Conservation (phyloP, 2,888 invertebrate genomes). For the Leptogaster cylindrica region DNA sequence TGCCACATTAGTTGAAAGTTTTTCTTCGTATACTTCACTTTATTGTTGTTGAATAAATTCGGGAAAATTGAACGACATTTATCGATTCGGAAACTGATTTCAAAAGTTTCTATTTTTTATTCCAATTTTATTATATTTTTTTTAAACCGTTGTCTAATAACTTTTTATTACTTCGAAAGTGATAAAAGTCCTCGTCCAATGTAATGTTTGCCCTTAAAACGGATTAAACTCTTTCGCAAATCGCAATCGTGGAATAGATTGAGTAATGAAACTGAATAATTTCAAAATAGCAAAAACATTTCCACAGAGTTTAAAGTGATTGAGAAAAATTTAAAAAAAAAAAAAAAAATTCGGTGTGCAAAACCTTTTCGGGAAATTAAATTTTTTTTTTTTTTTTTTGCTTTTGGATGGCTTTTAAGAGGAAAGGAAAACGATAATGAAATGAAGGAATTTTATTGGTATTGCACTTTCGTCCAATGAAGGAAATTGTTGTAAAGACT, state of each 20-base stretch:
- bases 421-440: too few relatives aligned
- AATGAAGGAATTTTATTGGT: too few relatives aligned
- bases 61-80: background rate
- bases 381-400: too few relatives aligned
- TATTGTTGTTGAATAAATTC: conserved; percentile 9
- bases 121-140: too few relatives aligned
- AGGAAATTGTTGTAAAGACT: too few relatives aligned
- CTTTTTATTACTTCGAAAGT: conserved; percentile 3
- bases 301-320: background rate
- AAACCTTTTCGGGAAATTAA: background rate
- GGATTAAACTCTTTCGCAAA: too few relatives aligned
- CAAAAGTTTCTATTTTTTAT: too few relatives aligned
- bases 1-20: background rate
- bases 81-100: conserved; percentile 2
- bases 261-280: background rate
- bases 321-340: conserved; percentile 5
- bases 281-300: conserved; percentile 1
- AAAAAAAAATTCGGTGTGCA: background rate
- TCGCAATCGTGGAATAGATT: background rate
- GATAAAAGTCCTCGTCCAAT: conserved; percentile 5
- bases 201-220: too few relatives aligned
- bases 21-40: background rate
- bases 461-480: too few relatives aligned
- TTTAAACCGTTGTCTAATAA: too few relatives aligned
- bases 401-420: too few relatives aligned